Evolutionary conservation across 2,113 vertebrate species (phyloP), one percentile per base, ranked within the genome.

Genomic region (Abramis brama): DNA sequence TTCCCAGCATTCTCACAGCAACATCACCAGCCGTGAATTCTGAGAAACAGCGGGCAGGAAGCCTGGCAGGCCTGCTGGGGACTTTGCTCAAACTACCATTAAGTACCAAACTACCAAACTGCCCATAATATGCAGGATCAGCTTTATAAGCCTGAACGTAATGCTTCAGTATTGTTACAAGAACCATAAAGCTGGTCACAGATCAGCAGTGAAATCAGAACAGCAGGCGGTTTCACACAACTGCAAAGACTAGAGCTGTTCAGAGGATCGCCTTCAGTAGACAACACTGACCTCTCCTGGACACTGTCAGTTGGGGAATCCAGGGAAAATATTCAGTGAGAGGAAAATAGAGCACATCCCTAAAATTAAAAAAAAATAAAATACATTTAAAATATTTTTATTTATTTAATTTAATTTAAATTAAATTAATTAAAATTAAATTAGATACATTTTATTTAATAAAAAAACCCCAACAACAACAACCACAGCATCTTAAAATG

Each of bases 1-100:
- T 95, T 95, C 94, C 94, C 94, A 95, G 94, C 92, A 94, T 95
- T 95, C 93, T 95, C 85, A 92, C 89, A 91, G 90, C 94, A 93
- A 91, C 92, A 80, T 82, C 55, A 84, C 83, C 30, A 68, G 71
- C 76, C 33, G 64, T 82, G 89, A 88, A 87, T 91, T 90, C 90
- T 92, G 91, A 92, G 94, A 95, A 95, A 83, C 93, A 93, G 92
- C 90, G 91, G 93, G 90, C 93, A 95, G 94, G 94, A 95, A 95
- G 86, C 91, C 90, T 91, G 92, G 91, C 90, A 91, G 36, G 76
- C 84, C 64, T 17, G 71, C 59, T 50, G 21, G 21, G 84, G 27
- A 17, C 60, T 83, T 62, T 23, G 59, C 68, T 25, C 82, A 47
- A 21, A 70, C 64, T 80, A 2, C 1, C 50, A 52, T 52, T 52